Evolutionary conservation across 2,888 invertebrate species (phyloP), one percentile per base, ranked within the genome.

Genomic region (Didymodactylos carnosus): DNA sequence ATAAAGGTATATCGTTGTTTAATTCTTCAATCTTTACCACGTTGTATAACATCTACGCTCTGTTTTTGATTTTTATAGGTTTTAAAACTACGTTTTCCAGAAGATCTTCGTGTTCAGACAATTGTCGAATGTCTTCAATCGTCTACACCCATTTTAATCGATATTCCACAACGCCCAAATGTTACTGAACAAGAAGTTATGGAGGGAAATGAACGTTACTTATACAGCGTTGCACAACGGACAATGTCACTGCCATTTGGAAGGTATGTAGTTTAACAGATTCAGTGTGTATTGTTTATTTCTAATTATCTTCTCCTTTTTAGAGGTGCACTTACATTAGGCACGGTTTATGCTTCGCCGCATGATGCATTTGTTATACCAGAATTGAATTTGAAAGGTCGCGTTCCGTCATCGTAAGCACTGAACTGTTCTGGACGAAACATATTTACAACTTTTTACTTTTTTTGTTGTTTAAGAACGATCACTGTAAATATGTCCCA

Each of bases 141-240:
- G 0, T 90, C 92, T 0, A 88, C 89, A 77, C 93, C 94, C 0
- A 92, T 91, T 13, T 87, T 88, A n/a, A 90, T 94, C 75, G 88
- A 89, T 72, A 86, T 94, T 62, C 87, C 88, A 0, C 94, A 94
- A 82, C 86, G 91, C 75, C 91, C 92, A 0, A 94, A 93, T 77
- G 91, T 93, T 5, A 90, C 77, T 35, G 94, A 94, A 83, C 94
- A 94, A 81, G 94, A 94, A 82, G 94, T 92, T 79, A 91, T 94
- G 73, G 93, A 94, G 82, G 92, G 94, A 80, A 93, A 94, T 82
- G 94, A 94, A 83, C 89, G 90, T 78, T 90, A 91, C 83, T 84
- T 95, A 73, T 90, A 89, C 80, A 89, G 91, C 0, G 85, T 93
- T 41, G 92, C 91, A 80, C 90, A 91, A 0, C 87, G 94, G 79